These are phyloP conservation scores for Gymnarchus niloticus DNA, from an alignment of 2,113 vertebrate genomes.

Conservation along the genomic window DNA sequence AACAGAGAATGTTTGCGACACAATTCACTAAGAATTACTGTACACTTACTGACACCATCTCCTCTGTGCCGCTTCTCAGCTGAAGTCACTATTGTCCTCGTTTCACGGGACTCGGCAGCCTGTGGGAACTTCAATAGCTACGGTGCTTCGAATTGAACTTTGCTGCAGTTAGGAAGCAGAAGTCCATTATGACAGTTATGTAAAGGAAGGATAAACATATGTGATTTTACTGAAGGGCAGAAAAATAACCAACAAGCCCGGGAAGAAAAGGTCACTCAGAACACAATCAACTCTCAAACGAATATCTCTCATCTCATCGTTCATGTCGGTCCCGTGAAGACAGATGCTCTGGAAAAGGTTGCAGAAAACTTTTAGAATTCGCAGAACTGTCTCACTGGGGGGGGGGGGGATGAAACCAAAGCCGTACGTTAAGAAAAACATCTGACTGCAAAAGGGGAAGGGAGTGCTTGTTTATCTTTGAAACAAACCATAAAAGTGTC, in stretches of 20 bases:
- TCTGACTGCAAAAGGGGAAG: neutral
- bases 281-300: neutral
- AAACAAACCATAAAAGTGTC: neutral
- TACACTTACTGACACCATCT: neutral
- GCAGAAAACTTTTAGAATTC: neutral
- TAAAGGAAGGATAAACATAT: neutral
- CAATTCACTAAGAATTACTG: neutral
- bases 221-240: neutral
- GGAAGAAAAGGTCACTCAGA: neutral
- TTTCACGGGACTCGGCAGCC: neutral
- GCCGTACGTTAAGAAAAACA: neutral
- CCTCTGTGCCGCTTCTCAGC: neutral
- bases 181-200: slow-evolving; percentile 10
- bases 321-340: neutral
- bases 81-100: neutral
- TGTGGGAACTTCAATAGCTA: neutral
- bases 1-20: neutral
- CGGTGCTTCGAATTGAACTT: neutral
- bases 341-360: neutral
- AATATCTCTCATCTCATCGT: neutral
- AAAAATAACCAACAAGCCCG: neutral
- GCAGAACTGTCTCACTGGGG: neutral
- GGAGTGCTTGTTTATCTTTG: neutral
- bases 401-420: neutral
- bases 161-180: neutral